phyloP scores from a whole-genome alignment of 2,888 invertebrate genomes.

The Vesta saturnalis region DNA sequence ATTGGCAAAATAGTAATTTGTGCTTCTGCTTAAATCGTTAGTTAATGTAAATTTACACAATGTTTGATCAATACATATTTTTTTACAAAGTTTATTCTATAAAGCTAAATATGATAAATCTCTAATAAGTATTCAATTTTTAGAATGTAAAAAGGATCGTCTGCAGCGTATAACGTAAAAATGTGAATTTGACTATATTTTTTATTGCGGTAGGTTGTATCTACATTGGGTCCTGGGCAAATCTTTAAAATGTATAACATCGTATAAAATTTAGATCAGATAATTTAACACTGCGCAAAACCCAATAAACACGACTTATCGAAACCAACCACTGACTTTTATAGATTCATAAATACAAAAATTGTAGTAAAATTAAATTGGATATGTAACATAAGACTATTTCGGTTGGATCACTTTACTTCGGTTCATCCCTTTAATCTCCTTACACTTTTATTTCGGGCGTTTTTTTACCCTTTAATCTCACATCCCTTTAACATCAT shows the following conservation, averaged over 20 bases:
- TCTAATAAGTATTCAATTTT: too few relatives aligned
- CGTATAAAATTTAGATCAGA: constrained; percentile 26
- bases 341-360: constrained; percentile 34
- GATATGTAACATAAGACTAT: constrained; percentile 18
- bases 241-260: constrained; percentile 25
- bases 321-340: constrained; percentile 35
- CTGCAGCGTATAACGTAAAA: too few relatives aligned
- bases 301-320: constrained; percentile 35
- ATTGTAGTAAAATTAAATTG: constrained; percentile 32
- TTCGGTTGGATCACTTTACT: constrained; percentile 41
- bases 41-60: too few relatives aligned
- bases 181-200: too few relatives aligned
- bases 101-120: too few relatives aligned
- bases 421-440: constrained; percentile 49
- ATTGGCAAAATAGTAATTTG: too few relatives aligned
- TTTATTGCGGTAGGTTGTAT: too few relatives aligned
- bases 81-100: too few relatives aligned
- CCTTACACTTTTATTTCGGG: constrained; percentile 48
- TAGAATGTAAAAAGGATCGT: too few relatives aligned
- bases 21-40: too few relatives aligned
- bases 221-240: too few relatives aligned
- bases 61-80: too few relatives aligned
- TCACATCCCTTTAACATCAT: constrained; percentile 51
- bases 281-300: constrained; percentile 22
- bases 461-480: constrained; percentile 51